These are phyloP conservation scores for Petrocephalus zakoni DNA, from an alignment of 2,113 vertebrate species.

Conservation along the genomic window DNA sequence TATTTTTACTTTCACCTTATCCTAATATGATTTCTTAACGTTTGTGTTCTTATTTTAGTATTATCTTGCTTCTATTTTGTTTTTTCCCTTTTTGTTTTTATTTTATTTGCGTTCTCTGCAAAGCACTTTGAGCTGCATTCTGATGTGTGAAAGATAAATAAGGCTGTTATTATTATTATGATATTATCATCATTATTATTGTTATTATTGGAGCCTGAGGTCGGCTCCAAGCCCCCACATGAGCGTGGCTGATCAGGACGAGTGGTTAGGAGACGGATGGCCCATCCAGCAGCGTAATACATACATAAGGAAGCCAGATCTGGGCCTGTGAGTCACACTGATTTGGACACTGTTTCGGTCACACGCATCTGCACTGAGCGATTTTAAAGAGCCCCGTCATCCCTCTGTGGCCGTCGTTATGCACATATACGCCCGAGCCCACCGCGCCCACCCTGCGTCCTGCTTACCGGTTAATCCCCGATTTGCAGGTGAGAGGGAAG, in stretches of 20 bases:
- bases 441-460: no score
- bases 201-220: background rate
- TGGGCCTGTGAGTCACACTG: background rate
- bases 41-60: no score
- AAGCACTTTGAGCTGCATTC: no score
- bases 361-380: background rate
- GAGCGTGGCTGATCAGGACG: background rate
- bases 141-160: no score
- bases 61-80: no score
- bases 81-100: no score
- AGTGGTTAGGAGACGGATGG: background rate
- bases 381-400: background rate
- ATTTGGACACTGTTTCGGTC: background rate
- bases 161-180: no score
- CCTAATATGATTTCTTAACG: no score
- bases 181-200: no score
- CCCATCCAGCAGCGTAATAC: background rate
- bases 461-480: conserved; percentile 75
- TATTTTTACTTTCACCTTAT: no score
- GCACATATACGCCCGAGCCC: background rate
- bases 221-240: background rate
- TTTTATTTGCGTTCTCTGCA: no score
- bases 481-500: conserved; percentile 78
- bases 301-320: background rate
- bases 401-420: background rate